These are phyloP conservation scores for Pegoplata infirma DNA, from an alignment of 2,888 invertebrate genomes.

Conservation along the genomic window DNA sequence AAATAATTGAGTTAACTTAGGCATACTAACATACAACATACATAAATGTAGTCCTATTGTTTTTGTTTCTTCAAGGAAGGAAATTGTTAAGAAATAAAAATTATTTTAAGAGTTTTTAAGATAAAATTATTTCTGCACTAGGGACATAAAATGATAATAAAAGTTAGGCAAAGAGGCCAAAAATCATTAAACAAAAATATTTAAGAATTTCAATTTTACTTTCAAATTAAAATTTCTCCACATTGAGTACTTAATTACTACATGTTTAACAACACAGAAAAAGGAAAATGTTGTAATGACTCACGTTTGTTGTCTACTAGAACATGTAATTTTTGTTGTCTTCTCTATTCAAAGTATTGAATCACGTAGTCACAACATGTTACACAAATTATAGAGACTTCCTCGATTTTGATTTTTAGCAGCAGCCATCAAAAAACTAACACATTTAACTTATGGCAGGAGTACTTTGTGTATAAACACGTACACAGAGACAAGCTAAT, in stretches of 20 bases:
- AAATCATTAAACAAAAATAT: too few species aligned
- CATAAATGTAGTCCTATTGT: neutral
- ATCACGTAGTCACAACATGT: constrained; percentile 76
- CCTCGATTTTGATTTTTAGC: constrained; percentile 74
- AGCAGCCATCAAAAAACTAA: constrained; percentile 37
- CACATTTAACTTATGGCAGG: constrained; percentile 31
- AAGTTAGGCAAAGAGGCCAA: too few species aligned
- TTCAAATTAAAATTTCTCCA: constrained; percentile 16
- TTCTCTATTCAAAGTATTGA: constrained; percentile 70
- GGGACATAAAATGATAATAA: too few species aligned
- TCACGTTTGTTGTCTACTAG: constrained; percentile 5
- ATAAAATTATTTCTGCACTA: neutral
- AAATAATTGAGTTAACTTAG: constrained; percentile 60
- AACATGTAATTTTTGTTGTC: constrained; percentile 19
- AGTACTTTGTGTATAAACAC: constrained; percentile 4
- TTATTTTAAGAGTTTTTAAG: neutral
- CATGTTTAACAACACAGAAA: too few species aligned
- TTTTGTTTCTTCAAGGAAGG: constrained; percentile 19
- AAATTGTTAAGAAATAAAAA: constrained; percentile 25
- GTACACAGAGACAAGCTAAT: neutral
- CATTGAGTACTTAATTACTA: constrained; percentile 44
- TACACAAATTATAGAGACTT: constrained; percentile 76
- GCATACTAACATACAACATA: constrained; percentile 12
- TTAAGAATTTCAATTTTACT: constrained; percentile 2
- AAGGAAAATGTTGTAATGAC: constrained; percentile 37